A percentile compares a stretch with the other conserved stretches of the same genome.
phyloP scores from a whole-genome alignment of 1,140 invertebrate genomes.

The Drosophila pallidifrons region DNA sequence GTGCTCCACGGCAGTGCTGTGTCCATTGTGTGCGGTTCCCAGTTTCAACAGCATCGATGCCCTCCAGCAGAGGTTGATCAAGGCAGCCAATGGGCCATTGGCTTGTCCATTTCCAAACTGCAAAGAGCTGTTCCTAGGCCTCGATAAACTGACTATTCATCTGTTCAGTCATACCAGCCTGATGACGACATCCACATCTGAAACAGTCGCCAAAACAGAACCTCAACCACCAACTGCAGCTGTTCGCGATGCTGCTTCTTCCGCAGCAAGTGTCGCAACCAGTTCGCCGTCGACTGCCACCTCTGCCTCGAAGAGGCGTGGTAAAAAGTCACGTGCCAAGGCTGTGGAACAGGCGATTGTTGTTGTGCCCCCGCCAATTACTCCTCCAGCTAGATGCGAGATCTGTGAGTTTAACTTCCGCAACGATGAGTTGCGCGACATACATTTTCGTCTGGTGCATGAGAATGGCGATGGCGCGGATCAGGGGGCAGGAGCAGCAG shows the following conservation, averaged over 20 bases:
- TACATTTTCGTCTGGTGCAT: conserved; percentile 91
- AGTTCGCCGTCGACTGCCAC: neutral
- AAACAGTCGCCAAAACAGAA: neutral
- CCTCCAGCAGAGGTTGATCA: conserved; percentile 89
- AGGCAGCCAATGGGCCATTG: conserved; percentile 90
- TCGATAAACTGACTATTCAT: conserved; percentile 94
- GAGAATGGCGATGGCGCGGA: conserved; percentile 84
- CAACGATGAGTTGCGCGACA: conserved; percentile 88
- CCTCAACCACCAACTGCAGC: conserved; percentile 3
- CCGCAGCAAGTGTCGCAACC: neutral
- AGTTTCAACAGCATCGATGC: conserved; percentile 90
- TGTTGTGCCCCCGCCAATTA: neutral
- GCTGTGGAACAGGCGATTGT: conserved; percentile 15
- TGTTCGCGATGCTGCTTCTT: neutral
- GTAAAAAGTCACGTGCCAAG: conserved; percentile 53
- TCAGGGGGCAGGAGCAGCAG: neutral
- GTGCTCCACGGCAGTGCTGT: conserved; percentile 89
- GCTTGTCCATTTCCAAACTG: conserved; percentile 89
- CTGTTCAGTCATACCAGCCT: conserved; percentile 89
- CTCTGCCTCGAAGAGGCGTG: conserved; percentile 49
- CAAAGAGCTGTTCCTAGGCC: conserved; percentile 89
- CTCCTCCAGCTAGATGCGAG: conserved; percentile 86
- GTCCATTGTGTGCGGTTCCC: conserved; percentile 90
- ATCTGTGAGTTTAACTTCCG: conserved; percentile 90
- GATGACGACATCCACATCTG: conserved; percentile 42